phyloP scores from a whole-genome alignment of 2,888 invertebrate genomes.

The Oeneis ivallda region DNA sequence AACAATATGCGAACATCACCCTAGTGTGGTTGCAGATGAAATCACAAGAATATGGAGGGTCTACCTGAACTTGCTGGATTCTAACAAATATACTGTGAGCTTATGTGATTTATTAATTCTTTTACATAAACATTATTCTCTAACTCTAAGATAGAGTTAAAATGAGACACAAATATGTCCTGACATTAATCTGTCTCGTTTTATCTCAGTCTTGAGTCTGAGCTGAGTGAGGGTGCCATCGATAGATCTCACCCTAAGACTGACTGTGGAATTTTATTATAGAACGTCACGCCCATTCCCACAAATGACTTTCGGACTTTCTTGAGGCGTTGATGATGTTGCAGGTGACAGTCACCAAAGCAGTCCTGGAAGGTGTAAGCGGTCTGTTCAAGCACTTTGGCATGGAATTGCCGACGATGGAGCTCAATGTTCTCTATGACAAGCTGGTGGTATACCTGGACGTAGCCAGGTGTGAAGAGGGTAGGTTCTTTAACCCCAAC shows the following conservation, averaged over 20 bases:
- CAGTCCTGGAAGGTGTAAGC: constrained; percentile 50
- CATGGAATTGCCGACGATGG: constrained; percentile 43
- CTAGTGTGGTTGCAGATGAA: constrained; percentile 48
- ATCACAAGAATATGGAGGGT: constrained; percentile 54
- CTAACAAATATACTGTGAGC: constrained; percentile 54
- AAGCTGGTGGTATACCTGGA: constrained; percentile 37
- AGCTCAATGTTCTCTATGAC: constrained; percentile 47
- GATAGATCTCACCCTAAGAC: too few relatives aligned
- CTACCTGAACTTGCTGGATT: constrained; percentile 53
- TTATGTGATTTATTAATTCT: neutral
- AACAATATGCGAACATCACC: constrained; percentile 56
- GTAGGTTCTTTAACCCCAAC: constrained; percentile 19
- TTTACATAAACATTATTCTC: too few relatives aligned
- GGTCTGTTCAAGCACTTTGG: constrained; percentile 52
- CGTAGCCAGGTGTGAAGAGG: constrained; percentile 38
- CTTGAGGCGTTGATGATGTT: constrained; percentile 2
- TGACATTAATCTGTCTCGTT: too few relatives aligned
- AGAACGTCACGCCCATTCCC: too few relatives aligned
- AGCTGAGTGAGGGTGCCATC: too few relatives aligned
- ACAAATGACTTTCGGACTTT: too few relatives aligned
- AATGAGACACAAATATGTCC: too few relatives aligned
- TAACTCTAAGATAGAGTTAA: too few relatives aligned
- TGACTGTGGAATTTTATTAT: too few relatives aligned
- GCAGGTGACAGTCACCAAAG: constrained; percentile 46
- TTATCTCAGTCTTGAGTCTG: too few relatives aligned